Evolutionary conservation across 2,888 invertebrate species (phyloP).

Genomic region (Eulithis testata): DNA sequence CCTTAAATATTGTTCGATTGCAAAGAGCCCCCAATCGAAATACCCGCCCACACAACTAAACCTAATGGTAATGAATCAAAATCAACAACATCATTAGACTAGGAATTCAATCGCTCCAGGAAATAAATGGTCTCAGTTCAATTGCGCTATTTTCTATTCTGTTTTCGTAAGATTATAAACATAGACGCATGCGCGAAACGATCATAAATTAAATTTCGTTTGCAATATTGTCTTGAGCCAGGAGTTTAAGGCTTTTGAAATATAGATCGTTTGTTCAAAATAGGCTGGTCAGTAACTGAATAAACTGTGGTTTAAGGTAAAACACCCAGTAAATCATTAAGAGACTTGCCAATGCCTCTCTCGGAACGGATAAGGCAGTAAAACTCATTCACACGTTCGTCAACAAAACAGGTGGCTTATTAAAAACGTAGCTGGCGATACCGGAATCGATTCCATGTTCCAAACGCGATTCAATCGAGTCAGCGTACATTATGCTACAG

Average conservation of each 20-base stretch:
- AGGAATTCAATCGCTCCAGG: conserved; percentile 35
- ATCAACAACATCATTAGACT: conserved; percentile 38
- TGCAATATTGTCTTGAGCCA: conserved; percentile 30
- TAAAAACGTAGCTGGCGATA: conserved; percentile 67
- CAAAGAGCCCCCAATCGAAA: conserved; percentile 24
- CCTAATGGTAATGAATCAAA: conserved; percentile 32
- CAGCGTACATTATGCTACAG: conserved; percentile 1
- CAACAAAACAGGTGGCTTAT: conserved; percentile 79
- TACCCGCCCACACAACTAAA: conserved; percentile 28
- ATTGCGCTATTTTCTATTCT: conserved; percentile 33
- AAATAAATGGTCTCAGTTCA: conserved; percentile 34
- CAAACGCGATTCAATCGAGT: conserved; percentile 52
- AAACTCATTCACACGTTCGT: conserved; percentile 83
- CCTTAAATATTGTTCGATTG: conserved; percentile 7
- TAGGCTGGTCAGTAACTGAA: conserved; percentile 11
- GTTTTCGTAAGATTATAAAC: conserved; percentile 31
- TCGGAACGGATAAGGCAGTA: conserved; percentile 76
- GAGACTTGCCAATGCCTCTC: conserved; percentile 72
- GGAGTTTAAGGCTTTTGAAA: conserved; percentile 29
- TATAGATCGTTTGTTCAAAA: conserved; percentile 25
- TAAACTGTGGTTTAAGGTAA: conserved; percentile 33
- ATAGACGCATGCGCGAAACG: conserved; percentile 30
- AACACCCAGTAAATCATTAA: conserved; percentile 69
- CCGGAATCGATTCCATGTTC: conserved; percentile 61
- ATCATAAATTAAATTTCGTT: conserved; percentile 34